Base-by-base conservation (phyloP, 64 coral and sea anemone species). In the Dendrophyllia cribrosa region DNA sequence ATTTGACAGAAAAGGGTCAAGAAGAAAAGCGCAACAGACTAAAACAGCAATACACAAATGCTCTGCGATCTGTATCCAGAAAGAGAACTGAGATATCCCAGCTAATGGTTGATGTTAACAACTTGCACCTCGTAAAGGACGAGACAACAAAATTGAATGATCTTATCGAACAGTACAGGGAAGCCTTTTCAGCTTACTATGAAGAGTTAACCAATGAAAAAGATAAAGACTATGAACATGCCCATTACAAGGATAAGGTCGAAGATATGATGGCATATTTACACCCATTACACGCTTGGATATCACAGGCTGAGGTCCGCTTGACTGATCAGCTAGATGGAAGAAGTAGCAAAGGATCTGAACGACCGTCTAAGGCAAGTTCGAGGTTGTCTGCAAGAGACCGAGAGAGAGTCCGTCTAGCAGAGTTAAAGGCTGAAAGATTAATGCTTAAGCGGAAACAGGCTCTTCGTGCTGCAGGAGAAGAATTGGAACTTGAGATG, bases 381-480 rank as follows among this genome's bases (percentile, higher is more conserved):
- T n/a, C n/a, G n/a, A n/a, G n/a, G n/a, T n/a, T n/a, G n/a, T n/a
- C n/a, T n/a, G n/a, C n/a, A n/a, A n/a, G n/a, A n/a, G n/a, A n/a
- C n/a, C n/a, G n/a, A n/a, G n/a, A n/a, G n/a, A n/a, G n/a, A n/a
- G n/a, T n/a, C n/a, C 72, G 82, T 74, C 77, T 91, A 56, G 90
- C 91, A 82, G 91, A 87, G 62, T 87, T 92, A 52, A 86, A 76
- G 3, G 82, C 72, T 75, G 90, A 92, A 85, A 60, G 82, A 75
- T 85, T 78, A 0, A 85, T 92, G 90, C 71, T 92, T 21, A 92
- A 86, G 75, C 85, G 58, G 52, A 92, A 69, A 92, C 81, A 86
- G 85, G 81, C 81, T 25, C 72, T 86, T 48, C 66, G 70, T 17
- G 77, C 76, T 56, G 63, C 89, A 45, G 51, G 62, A 72, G 87